Percentiles rank a stretch among this genome's conserved stretches.
These are phyloP conservation scores for Stenolophus ochropezus DNA, from an alignment of 2,888 invertebrate genomes.

Conservation along the genomic window DNA sequence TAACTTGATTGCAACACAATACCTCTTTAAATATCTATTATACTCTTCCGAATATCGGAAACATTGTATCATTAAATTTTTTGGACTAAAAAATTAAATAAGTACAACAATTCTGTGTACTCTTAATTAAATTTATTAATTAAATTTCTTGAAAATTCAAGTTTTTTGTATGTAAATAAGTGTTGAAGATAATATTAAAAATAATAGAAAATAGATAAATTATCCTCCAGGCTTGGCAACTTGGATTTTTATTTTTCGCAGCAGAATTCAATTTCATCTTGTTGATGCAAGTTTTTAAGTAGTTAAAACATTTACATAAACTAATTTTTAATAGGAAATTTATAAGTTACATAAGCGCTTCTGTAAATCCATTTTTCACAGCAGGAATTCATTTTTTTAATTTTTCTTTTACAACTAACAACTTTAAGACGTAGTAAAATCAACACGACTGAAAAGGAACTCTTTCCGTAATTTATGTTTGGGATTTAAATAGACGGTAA, in stretches of 20 bases:
- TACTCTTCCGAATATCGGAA: too few relatives aligned
- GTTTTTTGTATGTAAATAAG: too few relatives aligned
- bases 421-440: slow-evolving; percentile 44
- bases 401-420: slow-evolving; percentile 46
- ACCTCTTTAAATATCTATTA: too few relatives aligned
- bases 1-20: too few relatives aligned
- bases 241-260: background rate
- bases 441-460: slow-evolving; percentile 42
- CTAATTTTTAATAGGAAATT: background rate
- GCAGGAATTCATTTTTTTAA: slow-evolving; percentile 31
- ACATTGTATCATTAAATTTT: too few relatives aligned
- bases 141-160: too few relatives aligned
- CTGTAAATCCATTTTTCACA: slow-evolving; percentile 38
- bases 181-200: background rate
- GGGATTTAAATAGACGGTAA: slow-evolving; percentile 45
- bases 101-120: too few relatives aligned
- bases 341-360: background rate
- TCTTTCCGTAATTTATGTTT: slow-evolving; percentile 43
- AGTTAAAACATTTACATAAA: background rate
- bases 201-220: background rate
- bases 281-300: background rate
- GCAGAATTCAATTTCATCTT: background rate
- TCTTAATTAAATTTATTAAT: too few relatives aligned
- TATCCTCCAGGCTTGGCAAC: background rate
- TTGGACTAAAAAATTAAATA: too few relatives aligned